A percentile compares a stretch with the other conserved stretches of the same genome.
Conservation (phyloP, 2,797 vertebrate genomes). For the Pseudocheirus occidentalis region DNA sequence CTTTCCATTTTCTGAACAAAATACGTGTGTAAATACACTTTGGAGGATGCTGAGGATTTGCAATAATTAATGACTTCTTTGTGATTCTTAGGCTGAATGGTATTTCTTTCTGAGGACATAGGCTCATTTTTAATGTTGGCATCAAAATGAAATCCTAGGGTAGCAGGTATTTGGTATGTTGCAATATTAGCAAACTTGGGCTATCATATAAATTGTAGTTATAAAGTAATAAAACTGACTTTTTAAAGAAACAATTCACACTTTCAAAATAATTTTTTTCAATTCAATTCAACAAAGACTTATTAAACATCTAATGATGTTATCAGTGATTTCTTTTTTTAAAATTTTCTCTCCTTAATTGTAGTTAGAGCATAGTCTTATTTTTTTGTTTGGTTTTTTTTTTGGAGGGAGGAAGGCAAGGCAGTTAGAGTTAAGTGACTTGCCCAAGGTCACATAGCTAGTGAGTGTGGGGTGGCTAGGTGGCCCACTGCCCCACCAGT, state of each 20-base stretch:
- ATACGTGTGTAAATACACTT: constrained; percentile 44
- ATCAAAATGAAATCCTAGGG: background rate
- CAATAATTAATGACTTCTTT: constrained; percentile 27
- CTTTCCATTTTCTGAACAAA: constrained; percentile 67
- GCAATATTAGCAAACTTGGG: background rate
- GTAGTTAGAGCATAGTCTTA: too few species aligned
- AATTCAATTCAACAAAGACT: background rate
- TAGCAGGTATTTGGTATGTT: rapidly evolving
- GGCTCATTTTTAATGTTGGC: background rate
- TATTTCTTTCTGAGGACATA: background rate
- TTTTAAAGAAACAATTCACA: background rate
- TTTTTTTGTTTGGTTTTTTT: too few species aligned
- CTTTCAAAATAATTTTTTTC: background rate
- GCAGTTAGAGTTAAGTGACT: too few species aligned
- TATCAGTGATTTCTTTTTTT: background rate
- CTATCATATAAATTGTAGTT: background rate
- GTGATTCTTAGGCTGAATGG: background rate
- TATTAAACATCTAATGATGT: background rate
- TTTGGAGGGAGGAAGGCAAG: too few species aligned
- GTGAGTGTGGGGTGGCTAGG: too few species aligned
- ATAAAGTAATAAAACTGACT: background rate
- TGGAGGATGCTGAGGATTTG: background rate
- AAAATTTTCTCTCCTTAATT: too few species aligned
- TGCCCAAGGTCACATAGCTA: too few species aligned
- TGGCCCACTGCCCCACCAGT: too few species aligned